Evolutionary conservation across 64 coral and sea anemone species (phyloP), one percentile per base, ranked within the genome.

Genomic region (Stichodactyla helianthus): DNA sequence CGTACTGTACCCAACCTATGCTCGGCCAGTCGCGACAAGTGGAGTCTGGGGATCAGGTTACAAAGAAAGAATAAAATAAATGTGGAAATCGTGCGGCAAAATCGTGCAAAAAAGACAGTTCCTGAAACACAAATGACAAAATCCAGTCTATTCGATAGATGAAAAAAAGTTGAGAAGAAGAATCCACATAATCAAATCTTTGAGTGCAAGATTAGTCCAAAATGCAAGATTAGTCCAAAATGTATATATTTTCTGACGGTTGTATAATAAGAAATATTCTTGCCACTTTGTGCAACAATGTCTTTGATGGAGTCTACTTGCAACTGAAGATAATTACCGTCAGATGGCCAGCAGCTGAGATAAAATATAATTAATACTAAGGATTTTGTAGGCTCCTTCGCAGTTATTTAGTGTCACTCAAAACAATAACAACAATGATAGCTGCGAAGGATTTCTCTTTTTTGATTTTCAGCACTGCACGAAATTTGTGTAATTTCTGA

Each of bases 31-130:
- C 78, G 1, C 78, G 78, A 15, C 78, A 50, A n/a, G 15, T 20
- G 31, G 78, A 81, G 78, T 5, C 52, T 81, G 78, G 78, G 16
- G 78, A 81, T 7, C 78, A 81, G 20, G 35, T 54, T 28, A 81
- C 78, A 18, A 81, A 81, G 50, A 81, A 81, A 22, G 78, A 81
- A 81, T 81, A 81, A 74, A 28, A 26, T 68, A 8, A 8, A 6
- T 6, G 7, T 20, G 19, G 17, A 74, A 12, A 26, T 2, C 27
- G 10, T 26, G 25, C 27, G 4, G 5, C 5, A 23, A 74, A 74
- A 13, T 74, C 12, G 26, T 74, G 25, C 11, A 74, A 74, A 74
- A 13, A 74, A 11, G 63, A 0, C 11, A 74, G 27, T 74, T 74
- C 26, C 31, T 74, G 62, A 65, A 65, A 4, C 5, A 7, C 0